Base-by-base conservation (phyloP, 1,140 invertebrate genomes). In the Magallana gigas region DNA sequence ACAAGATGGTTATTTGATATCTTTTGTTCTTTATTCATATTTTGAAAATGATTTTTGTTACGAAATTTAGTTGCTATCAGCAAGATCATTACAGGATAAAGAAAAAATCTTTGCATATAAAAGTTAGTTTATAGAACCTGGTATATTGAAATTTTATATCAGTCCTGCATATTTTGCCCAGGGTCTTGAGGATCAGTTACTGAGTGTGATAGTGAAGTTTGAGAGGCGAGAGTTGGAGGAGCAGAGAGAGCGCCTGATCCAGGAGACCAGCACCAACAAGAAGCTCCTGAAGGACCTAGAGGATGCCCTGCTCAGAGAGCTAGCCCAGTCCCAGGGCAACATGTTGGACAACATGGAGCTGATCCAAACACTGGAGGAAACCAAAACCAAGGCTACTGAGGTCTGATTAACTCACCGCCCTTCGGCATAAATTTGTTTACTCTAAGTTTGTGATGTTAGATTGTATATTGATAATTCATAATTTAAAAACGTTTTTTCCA, bases 291-390 rank as follows among this genome's bases (percentile, higher is more conserved):
- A 97, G 89, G 96, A 97, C 64, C 94, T 98, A 0, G 98, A 98
- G 93, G 97, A 98, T 92, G 97, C 97, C 0, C 94, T 98, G 57
- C 95, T 99, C 0, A 86, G 96, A 57, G 97, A 98, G 93, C 95
- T 98, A 87, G 96, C 97, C 0, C 97, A 96, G 0, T 97, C 97
- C 0, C 96, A 97, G 8, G 98, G 98, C 23, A 98, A 98, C 94
- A 98, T 98, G 97, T 94, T 98, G 90, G 98, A 98, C 92, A 98
- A 99, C 91, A 96, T 96, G 0, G 97, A 98, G 88, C 95, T 98
- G 0, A 96, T 99, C 5, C 95, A 96, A 87, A 98, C 97, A 0
- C 94, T 98, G n/a, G 98, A 98, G 90, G 97, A 97, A 86, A 97
- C 97, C 1, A 98, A 98, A 94, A 96, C 96, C 0, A 98, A 98